Conservation (phyloP, 1,140 invertebrate genomes). For the Glossosoma conforme region DNA sequence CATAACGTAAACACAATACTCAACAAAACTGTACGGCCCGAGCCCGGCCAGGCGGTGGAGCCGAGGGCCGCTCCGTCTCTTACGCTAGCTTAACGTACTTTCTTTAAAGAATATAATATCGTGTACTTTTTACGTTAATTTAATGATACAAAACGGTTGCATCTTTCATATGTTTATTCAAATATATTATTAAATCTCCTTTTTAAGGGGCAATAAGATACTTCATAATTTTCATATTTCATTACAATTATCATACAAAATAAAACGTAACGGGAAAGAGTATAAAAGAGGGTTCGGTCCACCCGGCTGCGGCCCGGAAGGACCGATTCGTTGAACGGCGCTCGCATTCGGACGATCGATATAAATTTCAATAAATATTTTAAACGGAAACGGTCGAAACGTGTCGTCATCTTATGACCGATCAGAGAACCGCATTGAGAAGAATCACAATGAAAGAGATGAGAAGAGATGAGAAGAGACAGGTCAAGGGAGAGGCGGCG, state of each 20-base stretch:
- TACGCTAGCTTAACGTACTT: conserved; percentile 24
- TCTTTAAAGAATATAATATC: conserved; percentile 33
- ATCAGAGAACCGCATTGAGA: no score
- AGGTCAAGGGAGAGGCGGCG: conserved; percentile 48
- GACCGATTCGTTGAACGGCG: not conserved
- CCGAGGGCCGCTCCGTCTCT: conserved; percentile 10
- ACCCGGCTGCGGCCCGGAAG: conserved; percentile 3
- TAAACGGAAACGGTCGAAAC: conserved; percentile 21
- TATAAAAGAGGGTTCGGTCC: conserved; percentile 27
- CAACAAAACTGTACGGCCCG: conserved; percentile 3
- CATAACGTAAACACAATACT: conserved; percentile 11
- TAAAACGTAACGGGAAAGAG: conserved; percentile 29
- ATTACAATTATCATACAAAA: conserved; percentile 31
- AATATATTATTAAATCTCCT: conserved; percentile 33
- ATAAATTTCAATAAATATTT: conserved; percentile 25
- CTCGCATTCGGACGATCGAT: conserved; percentile 8
- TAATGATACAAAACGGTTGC: conserved; percentile 29
- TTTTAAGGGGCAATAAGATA: conserved; percentile 32
- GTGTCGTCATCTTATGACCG: no score
- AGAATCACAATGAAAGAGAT: conserved; percentile 22
- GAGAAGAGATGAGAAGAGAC: conserved; percentile 17
- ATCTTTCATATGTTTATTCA: conserved; percentile 32
- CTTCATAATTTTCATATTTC: conserved; percentile 25
- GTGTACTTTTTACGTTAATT: conserved; percentile 29
- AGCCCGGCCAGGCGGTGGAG: not conserved